Evolutionary conservation across 23 tunicate genomes (phyloP).

Genomic region (Ascidia mentula): DNA sequence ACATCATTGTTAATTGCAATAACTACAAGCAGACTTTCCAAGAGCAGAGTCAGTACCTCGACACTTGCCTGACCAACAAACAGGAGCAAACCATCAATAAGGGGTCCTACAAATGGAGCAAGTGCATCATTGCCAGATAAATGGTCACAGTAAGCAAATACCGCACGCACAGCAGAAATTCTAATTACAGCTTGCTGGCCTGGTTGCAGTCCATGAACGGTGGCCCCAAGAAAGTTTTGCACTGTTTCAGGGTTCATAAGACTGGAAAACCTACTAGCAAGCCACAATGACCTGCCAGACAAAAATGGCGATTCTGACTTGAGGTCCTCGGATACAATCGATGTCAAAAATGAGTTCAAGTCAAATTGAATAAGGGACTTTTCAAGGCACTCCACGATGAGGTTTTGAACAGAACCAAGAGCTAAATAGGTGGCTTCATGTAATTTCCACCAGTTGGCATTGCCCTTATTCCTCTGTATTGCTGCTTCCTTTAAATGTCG

Average conservation of each 20-base stretch:
- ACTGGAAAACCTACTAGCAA: slow-evolving; percentile 78
- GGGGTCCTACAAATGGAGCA: slow-evolving; percentile 36
- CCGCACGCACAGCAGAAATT: slow-evolving; percentile 81
- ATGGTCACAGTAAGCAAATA: slow-evolving; percentile 76
- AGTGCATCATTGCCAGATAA: slow-evolving; percentile 28
- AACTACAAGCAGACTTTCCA: slow-evolving; percentile 65
- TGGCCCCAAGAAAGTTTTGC: slow-evolving; percentile 59
- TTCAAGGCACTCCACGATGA: slow-evolving; percentile 38
- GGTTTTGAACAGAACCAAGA: slow-evolving; percentile 62
- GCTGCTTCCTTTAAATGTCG: slow-evolving; percentile 65
- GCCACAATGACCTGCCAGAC: slow-evolving; percentile 76
- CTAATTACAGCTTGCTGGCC: slow-evolving; percentile 61
- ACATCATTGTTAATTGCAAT: slow-evolving; percentile 38
- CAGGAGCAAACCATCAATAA: slow-evolving; percentile 58
- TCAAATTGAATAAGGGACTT: slow-evolving; percentile 64
- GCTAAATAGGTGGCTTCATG: slow-evolving; percentile 82
- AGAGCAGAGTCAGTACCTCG: slow-evolving; percentile 59
- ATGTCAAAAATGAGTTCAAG: slow-evolving; percentile 53
- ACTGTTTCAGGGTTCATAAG: slow-evolving; percentile 43
- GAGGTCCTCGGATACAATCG: slow-evolving; percentile 50
- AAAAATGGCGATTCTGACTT: slow-evolving; percentile 47
- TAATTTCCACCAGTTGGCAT: slow-evolving; percentile 81
- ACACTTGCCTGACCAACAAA: slow-evolving; percentile 67
- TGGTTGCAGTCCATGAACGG: slow-evolving; percentile 68
- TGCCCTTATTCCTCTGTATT: slow-evolving; percentile 35